Evolutionary conservation across 2,888 invertebrate genomes (phyloP), one percentile per base, ranked within the genome.

Genomic region (Dasysyrphus albostriatus): DNA sequence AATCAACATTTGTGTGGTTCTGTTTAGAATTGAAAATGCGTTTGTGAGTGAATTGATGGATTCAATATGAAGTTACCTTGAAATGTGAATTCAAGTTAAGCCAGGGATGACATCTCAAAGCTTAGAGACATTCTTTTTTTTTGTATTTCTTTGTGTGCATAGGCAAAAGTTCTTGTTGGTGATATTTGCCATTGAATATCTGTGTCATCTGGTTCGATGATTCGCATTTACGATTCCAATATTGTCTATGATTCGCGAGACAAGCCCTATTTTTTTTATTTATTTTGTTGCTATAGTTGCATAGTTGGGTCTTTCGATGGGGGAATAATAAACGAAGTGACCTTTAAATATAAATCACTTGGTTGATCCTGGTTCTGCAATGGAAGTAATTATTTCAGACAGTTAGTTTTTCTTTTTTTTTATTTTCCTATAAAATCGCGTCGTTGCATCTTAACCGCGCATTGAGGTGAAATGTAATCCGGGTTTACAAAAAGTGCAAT

Each of bases 301-400:
- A 19, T 8, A 9, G 44, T 16, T 44, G 8, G 32, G 0, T 29
- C 32, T 14, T 0, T n/a, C 4, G 7, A 29, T 63, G 10, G 16
- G 7, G 12, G 63, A 16, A 32, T 65, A 16, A 16, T 65, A 32
- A 47, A 8, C 34, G 29, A 70, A 78, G 24, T 83, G 87, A 87
- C 87, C 87, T 87, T 87, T 85, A 37, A 47, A 63, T 39, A 74
- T 70, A 83, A 78, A 87, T 83, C 87, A 87, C 74, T 67, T 75
- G 58, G 42, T 51, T 87, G 87, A 75, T 87, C 83, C 87, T 83
- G 83, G 51, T 75, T 78, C 79, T 54, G 24, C 47, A 59, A 51
- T 83, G 83, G 87, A 87, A 83, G 59, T 87, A 87, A 87, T 87
- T 78, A 75, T 65, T 65, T 78, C 8, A 61, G 87, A 87, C 83